Evolutionary conservation across 2,113 vertebrate genomes (phyloP).

Genomic region (Stigmatopora argus): DNA sequence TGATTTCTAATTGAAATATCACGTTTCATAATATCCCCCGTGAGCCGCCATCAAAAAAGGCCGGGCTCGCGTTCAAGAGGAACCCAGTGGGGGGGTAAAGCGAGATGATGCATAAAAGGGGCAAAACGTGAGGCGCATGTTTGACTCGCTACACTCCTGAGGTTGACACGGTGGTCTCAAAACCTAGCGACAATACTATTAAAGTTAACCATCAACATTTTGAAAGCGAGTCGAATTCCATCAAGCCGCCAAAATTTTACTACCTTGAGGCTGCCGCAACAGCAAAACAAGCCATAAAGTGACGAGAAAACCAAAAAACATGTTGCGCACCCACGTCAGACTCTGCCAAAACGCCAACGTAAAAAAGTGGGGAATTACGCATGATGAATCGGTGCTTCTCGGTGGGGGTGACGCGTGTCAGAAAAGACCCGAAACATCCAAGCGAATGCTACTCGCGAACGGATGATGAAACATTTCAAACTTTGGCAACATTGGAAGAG

Average conservation of each 20-base stretch:
- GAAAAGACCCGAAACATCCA: neutral
- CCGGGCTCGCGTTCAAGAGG: slow-evolving; percentile 34
- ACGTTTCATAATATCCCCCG: slow-evolving; percentile 24
- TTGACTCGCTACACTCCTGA: neutral
- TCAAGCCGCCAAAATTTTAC: neutral
- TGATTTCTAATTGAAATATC: slow-evolving; percentile 43
- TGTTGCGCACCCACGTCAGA: slow-evolving; percentile 19
- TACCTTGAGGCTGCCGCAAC: slow-evolving; percentile 25
- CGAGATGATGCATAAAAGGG: neutral
- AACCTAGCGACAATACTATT: neutral
- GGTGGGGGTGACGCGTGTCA: too few species aligned
- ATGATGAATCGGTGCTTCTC: too few species aligned
- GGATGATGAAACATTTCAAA: slow-evolving; percentile 35
- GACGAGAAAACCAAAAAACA: slow-evolving; percentile 20
- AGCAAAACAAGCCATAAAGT: slow-evolving; percentile 15
- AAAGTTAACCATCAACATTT: neutral
- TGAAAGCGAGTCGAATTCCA: neutral
- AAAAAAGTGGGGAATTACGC: too few species aligned
- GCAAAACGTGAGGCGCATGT: neutral
- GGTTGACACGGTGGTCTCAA: neutral
- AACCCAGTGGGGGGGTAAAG: slow-evolving; percentile 4
- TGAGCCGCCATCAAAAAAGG: slow-evolving; percentile 32
- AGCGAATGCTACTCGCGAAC: neutral
- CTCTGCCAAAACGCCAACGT: too few species aligned
- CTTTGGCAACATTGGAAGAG: neutral